A percentile compares a stretch with the other conserved stretches of the same genome.
Conservation (phyloP, 1,140 invertebrate genomes). For the Antheraea pernyi region DNA sequence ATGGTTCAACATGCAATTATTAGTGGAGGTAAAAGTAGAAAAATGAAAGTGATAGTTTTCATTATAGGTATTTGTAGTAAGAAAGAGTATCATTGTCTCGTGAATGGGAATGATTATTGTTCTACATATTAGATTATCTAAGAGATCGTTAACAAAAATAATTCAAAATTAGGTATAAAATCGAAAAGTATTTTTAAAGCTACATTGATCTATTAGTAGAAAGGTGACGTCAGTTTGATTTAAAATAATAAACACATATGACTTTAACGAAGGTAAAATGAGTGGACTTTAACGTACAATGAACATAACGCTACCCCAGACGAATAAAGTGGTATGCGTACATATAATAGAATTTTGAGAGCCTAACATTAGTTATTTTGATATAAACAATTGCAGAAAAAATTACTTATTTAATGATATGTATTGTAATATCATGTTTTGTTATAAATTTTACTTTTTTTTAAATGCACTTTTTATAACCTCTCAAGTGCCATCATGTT, state of each 20-base stretch:
- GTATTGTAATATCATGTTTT: too few species aligned
- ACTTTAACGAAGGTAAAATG: not conserved
- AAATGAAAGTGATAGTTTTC: not conserved
- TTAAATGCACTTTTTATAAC: too few species aligned
- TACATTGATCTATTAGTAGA: too few species aligned
- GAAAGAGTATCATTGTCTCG: constrained; percentile 1
- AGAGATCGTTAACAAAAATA: not conserved
- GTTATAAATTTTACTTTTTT: too few species aligned
- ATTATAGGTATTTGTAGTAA: not conserved
- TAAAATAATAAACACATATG: not conserved
- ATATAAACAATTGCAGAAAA: too few species aligned
- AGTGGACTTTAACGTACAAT: not conserved
- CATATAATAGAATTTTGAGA: too few species aligned
- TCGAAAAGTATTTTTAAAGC: too few species aligned
- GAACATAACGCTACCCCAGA: not conserved
- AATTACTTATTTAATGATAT: too few species aligned
- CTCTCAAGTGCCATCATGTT: too few species aligned
- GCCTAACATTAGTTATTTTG: too few species aligned
- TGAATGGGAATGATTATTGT: not conserved
- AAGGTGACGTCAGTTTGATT: not conserved
- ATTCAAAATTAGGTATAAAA: too few species aligned
- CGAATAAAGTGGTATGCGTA: too few species aligned
- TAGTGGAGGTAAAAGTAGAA: not conserved
- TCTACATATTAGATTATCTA: not conserved
- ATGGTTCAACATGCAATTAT: not conserved